Conservation (phyloP, 1,140 invertebrate genomes). For the Scaptodrosophila lebanonensis region DNA sequence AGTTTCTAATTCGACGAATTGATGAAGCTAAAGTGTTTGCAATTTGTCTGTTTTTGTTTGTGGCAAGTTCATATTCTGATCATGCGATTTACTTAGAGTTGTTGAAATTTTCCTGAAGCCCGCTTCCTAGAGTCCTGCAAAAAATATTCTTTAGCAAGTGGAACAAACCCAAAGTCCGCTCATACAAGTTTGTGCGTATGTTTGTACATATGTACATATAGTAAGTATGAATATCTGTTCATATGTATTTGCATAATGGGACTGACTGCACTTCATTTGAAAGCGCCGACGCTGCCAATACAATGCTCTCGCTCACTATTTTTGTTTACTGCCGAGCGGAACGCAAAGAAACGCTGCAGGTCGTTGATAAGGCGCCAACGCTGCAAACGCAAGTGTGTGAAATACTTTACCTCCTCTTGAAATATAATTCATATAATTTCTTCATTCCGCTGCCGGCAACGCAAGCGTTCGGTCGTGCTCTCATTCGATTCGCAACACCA, state of each 20-base stretch:
- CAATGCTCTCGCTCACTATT: conserved; percentile 13
- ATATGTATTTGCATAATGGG: no score
- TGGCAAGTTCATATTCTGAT: no score
- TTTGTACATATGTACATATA: no score
- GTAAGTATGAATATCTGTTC: no score
- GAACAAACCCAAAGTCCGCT: no score
- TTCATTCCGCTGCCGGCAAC: conserved; percentile 70
- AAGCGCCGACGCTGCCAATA: neutral
- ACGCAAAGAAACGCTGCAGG: neutral
- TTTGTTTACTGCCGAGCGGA: conserved; percentile 62
- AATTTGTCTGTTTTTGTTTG: no score
- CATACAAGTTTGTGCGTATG: no score
- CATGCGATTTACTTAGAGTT: no score
- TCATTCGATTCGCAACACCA: conserved; percentile 9
- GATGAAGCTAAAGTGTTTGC: conserved; percentile 53
- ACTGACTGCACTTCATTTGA: no score
- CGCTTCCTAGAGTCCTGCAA: no score
- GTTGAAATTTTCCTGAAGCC: no score
- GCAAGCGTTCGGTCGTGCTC: conserved; percentile 62
- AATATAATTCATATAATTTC: conserved; percentile 72
- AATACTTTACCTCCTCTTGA: conserved; percentile 45
- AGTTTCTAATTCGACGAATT: conserved; percentile 71
- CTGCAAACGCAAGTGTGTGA: conserved; percentile 43
- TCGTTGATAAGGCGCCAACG: conserved; percentile 47
- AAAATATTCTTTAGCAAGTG: no score